These are phyloP conservation scores for Chiloscyllium punctatum DNA, from an alignment of 2,797 vertebrate species.

Conservation along the genomic window DNA sequence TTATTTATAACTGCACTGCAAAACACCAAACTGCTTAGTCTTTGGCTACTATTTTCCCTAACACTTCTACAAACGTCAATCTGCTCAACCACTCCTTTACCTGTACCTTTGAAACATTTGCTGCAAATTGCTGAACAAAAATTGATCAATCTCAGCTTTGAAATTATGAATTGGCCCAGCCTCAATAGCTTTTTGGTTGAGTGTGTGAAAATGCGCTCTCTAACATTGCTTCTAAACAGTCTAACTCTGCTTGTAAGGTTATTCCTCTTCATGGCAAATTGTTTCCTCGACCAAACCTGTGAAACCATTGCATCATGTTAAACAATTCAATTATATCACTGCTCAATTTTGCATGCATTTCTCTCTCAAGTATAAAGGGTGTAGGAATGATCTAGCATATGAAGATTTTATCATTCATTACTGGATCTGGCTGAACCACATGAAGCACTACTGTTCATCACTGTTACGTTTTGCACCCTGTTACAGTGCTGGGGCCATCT, in stretches of 20 bases:
- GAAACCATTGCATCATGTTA: neutral
- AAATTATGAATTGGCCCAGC: too few species aligned
- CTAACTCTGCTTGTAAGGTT: neutral
- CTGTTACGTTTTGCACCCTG: neutral
- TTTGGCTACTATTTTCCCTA: neutral
- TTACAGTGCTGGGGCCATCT: neutral
- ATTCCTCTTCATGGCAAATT: neutral
- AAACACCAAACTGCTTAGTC: neutral
- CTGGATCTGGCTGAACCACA: neutral
- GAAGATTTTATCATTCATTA: neutral
- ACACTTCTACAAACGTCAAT: neutral
- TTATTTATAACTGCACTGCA: neutral
- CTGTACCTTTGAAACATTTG: neutral
- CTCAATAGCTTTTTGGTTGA: neutral
- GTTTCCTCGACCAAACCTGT: neutral
- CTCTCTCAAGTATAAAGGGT: neutral
- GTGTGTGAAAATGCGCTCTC: too few species aligned
- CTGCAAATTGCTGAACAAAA: neutral
- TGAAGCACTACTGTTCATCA: neutral
- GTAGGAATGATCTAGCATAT: neutral
- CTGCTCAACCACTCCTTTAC: neutral
- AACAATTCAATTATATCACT: neutral
- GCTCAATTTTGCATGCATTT: neutral
- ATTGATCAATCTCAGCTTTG: too few species aligned
- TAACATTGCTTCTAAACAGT: too few species aligned